These are phyloP conservation scores for Temnothorax curvispinosus DNA, from an alignment of 1,140 invertebrate species.

Conservation along the genomic window DNA sequence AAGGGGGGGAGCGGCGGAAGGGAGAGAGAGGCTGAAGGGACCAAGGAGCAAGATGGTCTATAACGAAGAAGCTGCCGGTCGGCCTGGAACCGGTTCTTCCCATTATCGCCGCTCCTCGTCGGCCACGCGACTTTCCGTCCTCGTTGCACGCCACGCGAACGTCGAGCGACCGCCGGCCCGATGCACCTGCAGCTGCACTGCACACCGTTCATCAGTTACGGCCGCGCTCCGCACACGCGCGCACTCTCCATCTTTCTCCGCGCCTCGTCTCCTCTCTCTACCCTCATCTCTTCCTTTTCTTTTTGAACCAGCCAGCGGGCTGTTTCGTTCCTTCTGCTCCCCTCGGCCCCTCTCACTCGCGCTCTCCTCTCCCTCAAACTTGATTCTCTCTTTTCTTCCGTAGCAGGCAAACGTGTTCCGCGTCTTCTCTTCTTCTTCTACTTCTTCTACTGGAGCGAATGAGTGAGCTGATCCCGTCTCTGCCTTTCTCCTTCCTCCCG, in stretches of 20 bases:
- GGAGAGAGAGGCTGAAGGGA: conserved; percentile 31
- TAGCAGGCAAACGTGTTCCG: conserved; percentile 22
- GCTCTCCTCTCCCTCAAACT: conserved; percentile 27
- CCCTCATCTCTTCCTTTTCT: neutral
- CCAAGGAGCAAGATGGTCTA: conserved; percentile 32
- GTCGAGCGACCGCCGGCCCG: conserved; percentile 78
- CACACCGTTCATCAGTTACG: conserved; percentile 71
- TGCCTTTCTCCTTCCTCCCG: conserved; percentile 12
- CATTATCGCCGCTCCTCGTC: conserved; percentile 50
- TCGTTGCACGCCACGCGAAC: conserved; percentile 81
- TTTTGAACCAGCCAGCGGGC: conserved; percentile 36
- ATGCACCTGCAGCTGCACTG: conserved; percentile 81
- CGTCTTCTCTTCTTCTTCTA: neutral
- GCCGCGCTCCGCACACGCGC: conserved; percentile 56
- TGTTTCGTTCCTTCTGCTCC: conserved; percentile 48
- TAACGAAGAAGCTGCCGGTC: conserved; percentile 68
- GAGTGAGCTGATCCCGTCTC: neutral
- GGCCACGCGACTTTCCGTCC: conserved; percentile 50
- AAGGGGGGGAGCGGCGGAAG: neutral
- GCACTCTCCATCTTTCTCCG: neutral
- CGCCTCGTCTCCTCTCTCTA: too few relatives aligned
- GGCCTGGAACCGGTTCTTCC: conserved; percentile 77
- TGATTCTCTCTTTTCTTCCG: conserved; percentile 33
- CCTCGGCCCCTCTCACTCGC: neutral
- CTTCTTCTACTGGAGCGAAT: conserved; percentile 10